Conservation (phyloP, 2,113 vertebrate species). For the Orientallactaga bullata region DNA sequence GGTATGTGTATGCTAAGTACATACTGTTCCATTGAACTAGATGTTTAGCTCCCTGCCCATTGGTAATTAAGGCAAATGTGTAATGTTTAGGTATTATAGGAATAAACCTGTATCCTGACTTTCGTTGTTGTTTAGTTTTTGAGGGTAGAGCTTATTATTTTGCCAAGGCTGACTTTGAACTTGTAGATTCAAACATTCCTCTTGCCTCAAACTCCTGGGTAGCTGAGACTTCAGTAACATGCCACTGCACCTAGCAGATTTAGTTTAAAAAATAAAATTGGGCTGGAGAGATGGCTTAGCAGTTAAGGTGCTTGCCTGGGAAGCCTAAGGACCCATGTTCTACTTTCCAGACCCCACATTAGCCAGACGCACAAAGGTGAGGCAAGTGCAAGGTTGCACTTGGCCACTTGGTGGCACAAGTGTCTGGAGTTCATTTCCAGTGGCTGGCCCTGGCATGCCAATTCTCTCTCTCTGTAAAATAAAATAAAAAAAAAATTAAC, state of each 20-base stretch:
- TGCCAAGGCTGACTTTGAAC: too few species aligned
- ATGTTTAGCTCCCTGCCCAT: neutral
- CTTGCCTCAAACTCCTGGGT: neutral
- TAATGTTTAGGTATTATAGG: neutral
- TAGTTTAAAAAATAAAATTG: conserved; percentile 26
- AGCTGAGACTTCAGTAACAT: neutral
- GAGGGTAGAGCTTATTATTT: neutral
- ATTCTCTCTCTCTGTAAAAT: too few species aligned
- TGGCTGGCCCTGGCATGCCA: too few species aligned
- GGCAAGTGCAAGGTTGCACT: too few species aligned
- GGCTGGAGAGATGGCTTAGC: too few species aligned
- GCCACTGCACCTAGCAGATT: neutral
- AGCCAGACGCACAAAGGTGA: too few species aligned
- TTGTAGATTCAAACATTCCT: neutral
- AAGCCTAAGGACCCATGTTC: too few species aligned
- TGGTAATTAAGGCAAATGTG: conserved; percentile 42
- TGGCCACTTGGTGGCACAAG: too few species aligned
- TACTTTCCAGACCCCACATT: too few species aligned
- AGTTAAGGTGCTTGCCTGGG: too few species aligned
- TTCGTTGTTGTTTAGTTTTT: neutral
- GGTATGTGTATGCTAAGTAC: neutral
- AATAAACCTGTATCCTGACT: conserved; percentile 5
- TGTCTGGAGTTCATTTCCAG: too few species aligned
- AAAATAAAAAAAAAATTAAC: neutral
- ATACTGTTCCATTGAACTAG: too few species aligned